phyloP scores from a whole-genome alignment of 2,888 invertebrate genomes.

The Steinernema carpocapsae region DNA sequence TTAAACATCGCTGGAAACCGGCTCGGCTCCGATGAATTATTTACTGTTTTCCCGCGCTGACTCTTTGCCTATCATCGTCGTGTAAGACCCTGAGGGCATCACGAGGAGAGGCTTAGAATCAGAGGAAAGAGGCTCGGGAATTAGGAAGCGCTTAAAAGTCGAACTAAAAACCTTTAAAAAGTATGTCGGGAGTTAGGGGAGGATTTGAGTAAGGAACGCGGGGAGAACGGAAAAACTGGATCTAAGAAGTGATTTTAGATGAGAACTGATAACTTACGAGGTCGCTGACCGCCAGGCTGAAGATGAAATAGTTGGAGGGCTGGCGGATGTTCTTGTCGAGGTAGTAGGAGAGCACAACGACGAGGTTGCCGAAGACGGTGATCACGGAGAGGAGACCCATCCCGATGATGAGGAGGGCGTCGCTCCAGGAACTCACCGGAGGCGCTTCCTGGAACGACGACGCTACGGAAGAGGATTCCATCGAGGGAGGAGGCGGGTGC shows the following conservation, averaged over 20 bases:
- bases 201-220: no score
- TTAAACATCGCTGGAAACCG: slow-evolving; percentile 1
- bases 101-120: not conserved
- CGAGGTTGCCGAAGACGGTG: slow-evolving; percentile 80
- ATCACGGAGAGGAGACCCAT: slow-evolving; percentile 57
- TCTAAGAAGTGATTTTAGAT: no score
- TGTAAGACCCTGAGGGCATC: not conserved
- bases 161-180: no score
- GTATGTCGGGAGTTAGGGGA: no score
- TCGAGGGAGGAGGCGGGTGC: not conserved
- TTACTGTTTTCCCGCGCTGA: slow-evolving; percentile 16
- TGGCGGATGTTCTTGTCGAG: slow-evolving; percentile 76
- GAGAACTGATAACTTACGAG: slow-evolving; percentile 55
- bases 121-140: no score
- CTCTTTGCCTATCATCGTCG: not conserved
- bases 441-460: slow-evolving; percentile 17
- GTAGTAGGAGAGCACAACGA: slow-evolving; percentile 71
- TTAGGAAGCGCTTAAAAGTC: no score
- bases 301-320: slow-evolving; percentile 98
- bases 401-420: slow-evolving; percentile 26
- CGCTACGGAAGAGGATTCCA: slow-evolving; percentile 3
- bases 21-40: slow-evolving; percentile 11
- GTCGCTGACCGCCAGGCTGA: slow-evolving; percentile 89
- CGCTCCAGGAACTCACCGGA: slow-evolving; percentile 19
- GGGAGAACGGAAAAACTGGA: not conserved